Base-by-base conservation (phyloP, 1,140 invertebrate genomes). In the Caerostris extrusa region DNA sequence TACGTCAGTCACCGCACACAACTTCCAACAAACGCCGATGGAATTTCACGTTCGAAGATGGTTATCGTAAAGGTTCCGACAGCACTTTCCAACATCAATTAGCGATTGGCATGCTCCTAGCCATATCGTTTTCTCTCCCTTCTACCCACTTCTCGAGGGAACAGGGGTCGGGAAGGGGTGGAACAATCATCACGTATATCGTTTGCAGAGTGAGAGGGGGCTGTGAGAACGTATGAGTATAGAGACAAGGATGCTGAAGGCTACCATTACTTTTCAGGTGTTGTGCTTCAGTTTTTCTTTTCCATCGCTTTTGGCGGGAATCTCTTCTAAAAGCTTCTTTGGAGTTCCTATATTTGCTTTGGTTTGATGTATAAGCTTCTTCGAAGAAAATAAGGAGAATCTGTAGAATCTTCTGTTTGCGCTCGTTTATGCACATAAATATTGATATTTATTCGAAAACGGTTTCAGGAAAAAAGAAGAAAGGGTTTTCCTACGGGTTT, bases 81-180 rank as follows among this genome's bases (percentile, higher is more conserved):
- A 77, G 71, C 10, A 19, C n/a, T 12, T 77, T 77, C 71, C 71
- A 12, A 53, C 71, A 77, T 77, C 71, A 77, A 77, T 77, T 77
- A 77, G 71, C 71, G 71, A 50, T 77, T 12, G 71, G 50, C 71
- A 77, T 12, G 71, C 71, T 77, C 71, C 53, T 77, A 77, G 71
- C 71, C 71, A 19, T 50, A 77, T 77, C 71, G 53, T 77, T 77
- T 77, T 19, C 53, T 5, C 34, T 10, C 53, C 19, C 50, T 50
- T 77, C 19, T 64, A 50, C 12, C 69, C 71, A 50, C 71, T 53
- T 77, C 7, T 10, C 53, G 34, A 5, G 3, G 14, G 61, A 5
- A 67, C 14, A 50, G 34, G 50, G 5, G 61, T 3, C 12, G n/a
- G 61, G 61, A 14, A 12, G 17, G 5, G 61, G 14, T 17, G 34